Evolutionary conservation across 2,113 vertebrate genomes (phyloP), one percentile per base, ranked within the genome.

Genomic region (Lipotes vexillifer): DNA sequence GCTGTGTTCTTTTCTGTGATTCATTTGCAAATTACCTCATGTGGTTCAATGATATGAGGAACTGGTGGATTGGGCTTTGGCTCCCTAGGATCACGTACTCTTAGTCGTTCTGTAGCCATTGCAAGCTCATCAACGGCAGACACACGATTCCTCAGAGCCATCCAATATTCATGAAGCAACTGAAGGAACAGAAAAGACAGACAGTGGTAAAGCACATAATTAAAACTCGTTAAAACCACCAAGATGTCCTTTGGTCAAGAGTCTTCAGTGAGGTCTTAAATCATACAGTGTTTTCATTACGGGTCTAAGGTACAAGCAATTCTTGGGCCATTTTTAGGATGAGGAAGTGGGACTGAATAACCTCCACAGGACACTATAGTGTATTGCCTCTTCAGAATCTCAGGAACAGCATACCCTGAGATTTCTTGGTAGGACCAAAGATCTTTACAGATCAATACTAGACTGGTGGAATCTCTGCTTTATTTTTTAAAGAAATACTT

Each of bases 111-210:
- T 0, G 99, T 99, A 59, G 99, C 99, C 99, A 99, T 99, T 8
- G 99, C 99, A 98, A 99, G 98, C 80, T 99, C 99, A 97, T 99
- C 99, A 59, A 99, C 99, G 96, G 99, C 99, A 36, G 99, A 99
- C 31, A 99, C 99, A 0, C 99, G 99, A 96, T 99, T 99, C 92
- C 99, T 98, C 74, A 99, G 98, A 6, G 99, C 99, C 99, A 99
- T 99, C 99, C 99, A 99, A 96, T 99, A 99, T 98, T 99, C 99
- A 38, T 99, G 99, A 97, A 99, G 98, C 84, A 99, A 98, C 99
- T 99, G 93, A 77, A 96, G 92, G 63, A 6, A 63, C n/a, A 89
- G 72, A 78, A 94, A 36, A 88, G 92, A 88, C 72, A 18, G 95
- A 69, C 18, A 97, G 20, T 63, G 90, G n/a, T 82, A 84, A 63